Conservation (phyloP, 2,113 vertebrate genomes). For the Nothobranchius kuhntae region DNA sequence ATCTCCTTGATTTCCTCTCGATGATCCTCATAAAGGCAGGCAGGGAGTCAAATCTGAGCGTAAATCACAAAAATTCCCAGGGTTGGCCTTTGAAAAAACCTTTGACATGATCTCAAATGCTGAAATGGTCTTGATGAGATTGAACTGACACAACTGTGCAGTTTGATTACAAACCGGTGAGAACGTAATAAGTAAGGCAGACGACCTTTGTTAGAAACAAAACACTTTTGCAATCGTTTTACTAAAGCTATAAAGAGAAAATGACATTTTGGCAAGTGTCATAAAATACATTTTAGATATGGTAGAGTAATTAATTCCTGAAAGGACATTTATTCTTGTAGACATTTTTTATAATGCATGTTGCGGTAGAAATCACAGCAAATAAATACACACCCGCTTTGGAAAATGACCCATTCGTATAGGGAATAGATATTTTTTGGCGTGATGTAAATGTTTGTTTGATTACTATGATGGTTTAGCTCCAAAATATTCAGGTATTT, state of each 20-base stretch:
- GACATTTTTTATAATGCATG: too few species aligned
- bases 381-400: too few species aligned
- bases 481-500: too few species aligned
- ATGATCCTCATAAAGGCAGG: slow-evolving; percentile 42
- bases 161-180: slow-evolving; percentile 9
- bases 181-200: neutral
- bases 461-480: too few species aligned
- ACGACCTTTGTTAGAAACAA: neutral
- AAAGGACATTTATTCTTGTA: too few species aligned
- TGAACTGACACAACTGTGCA: slow-evolving; percentile 11
- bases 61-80: slow-evolving; percentile 14
- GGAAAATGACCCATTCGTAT: too few species aligned
- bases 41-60: slow-evolving; percentile 29
- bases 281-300: too few species aligned
- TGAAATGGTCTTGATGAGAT: slow-evolving; percentile 13
- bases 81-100: slow-evolving; percentile 20
- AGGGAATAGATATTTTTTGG: too few species aligned
- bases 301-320: too few species aligned
- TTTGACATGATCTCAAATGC: neutral
- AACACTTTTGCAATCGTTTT: neutral
- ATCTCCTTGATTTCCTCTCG: slow-evolving; percentile 47
- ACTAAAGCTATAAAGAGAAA: neutral
- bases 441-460: too few species aligned
- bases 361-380: too few species aligned
- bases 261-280: neutral